phyloP scores from a whole-genome alignment of 2,113 vertebrate species.

The Prietella phreatophila region DNA sequence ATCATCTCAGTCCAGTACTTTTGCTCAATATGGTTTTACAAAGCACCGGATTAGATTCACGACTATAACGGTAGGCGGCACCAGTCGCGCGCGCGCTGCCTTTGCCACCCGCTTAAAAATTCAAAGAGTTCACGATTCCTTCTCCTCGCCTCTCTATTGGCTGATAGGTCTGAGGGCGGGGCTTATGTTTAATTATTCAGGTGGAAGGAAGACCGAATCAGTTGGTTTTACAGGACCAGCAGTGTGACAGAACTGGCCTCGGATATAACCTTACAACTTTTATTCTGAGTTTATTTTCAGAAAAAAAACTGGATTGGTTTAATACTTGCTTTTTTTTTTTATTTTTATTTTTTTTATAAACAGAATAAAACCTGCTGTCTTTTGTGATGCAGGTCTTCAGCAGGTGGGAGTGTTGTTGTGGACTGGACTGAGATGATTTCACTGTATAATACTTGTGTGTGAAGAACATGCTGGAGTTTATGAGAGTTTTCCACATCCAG shows the following conservation, averaged over 20 bases:
- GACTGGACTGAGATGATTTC: neutral
- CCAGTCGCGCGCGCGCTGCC: neutral
- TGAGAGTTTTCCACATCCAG: neutral
- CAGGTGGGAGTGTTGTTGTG: constrained; percentile 21
- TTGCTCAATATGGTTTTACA: neutral
- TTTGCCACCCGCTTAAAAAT: constrained; percentile 24
- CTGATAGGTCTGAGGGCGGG: neutral
- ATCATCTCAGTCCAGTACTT: too few species aligned
- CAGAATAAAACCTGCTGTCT: neutral
- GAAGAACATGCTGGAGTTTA: neutral
- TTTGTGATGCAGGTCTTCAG: neutral
- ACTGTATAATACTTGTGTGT: neutral
- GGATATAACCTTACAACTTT: neutral
- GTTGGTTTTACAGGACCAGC: neutral
- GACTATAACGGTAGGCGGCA: neutral
- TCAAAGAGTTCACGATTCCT: neutral
- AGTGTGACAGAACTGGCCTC: neutral
- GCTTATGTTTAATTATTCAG: constrained; percentile 4
- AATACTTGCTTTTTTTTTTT: neutral
- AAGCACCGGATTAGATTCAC: neutral
- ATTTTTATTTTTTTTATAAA: too few species aligned
- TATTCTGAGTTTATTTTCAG: neutral
- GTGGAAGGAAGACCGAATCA: neutral
- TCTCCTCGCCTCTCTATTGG: constrained; percentile 12
- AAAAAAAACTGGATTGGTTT: neutral